Conservation (phyloP, 2,113 vertebrate genomes). For the Scomber colias region DNA sequence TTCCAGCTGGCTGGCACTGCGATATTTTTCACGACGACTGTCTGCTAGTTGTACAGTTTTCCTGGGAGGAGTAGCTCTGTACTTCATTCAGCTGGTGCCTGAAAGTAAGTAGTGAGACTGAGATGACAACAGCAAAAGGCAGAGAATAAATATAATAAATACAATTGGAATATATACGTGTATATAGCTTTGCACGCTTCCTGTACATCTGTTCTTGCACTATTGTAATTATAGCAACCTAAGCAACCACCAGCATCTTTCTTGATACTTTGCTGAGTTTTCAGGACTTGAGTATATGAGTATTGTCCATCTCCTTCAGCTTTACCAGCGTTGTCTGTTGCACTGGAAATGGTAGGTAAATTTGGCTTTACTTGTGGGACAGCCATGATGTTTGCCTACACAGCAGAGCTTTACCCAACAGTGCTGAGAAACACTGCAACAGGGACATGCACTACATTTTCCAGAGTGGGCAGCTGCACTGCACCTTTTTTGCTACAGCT, state of each 20-base stretch:
- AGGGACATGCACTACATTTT: constrained; percentile 86
- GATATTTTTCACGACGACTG: constrained; percentile 80
- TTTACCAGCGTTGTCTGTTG: constrained; percentile 70
- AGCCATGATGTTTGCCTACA: constrained; percentile 89
- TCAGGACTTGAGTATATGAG: neutral
- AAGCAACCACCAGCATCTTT: too few relatives aligned
- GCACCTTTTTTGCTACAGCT: constrained; percentile 90
- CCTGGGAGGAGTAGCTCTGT: constrained; percentile 86
- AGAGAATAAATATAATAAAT: too few relatives aligned
- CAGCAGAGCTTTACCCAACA: constrained; percentile 91
- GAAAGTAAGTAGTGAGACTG: constrained; percentile 77
- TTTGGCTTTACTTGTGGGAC: constrained; percentile 85
- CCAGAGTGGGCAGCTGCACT: constrained; percentile 88
- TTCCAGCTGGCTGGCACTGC: constrained; percentile 86
- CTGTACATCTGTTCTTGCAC: too few relatives aligned
- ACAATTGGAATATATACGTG: too few relatives aligned
- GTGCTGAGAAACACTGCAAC: constrained; percentile 91
- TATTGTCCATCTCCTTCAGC: constrained; percentile 69
- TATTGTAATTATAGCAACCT: too few relatives aligned
- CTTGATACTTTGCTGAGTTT: too few relatives aligned
- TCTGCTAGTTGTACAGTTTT: constrained; percentile 80
- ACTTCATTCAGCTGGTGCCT: constrained; percentile 88
- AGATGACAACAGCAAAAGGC: too few relatives aligned
- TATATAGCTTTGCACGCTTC: too few relatives aligned
- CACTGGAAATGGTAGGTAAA: constrained; percentile 91